Conservation (phyloP, 1,140 invertebrate species). For the Heterodera schachtii region DNA sequence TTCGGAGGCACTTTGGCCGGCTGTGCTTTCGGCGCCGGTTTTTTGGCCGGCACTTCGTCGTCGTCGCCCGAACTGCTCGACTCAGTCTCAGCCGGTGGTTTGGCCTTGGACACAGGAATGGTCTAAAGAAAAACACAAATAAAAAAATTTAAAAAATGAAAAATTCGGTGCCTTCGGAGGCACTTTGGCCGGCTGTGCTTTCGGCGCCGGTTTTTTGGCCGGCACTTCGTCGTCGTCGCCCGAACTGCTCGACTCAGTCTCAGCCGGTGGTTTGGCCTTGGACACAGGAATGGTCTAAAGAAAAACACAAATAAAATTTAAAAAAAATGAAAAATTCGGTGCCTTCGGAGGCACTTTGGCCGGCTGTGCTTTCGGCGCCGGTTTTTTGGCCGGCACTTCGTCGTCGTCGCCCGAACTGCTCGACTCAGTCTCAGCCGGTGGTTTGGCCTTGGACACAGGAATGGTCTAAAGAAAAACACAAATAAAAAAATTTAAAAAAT, state of each 20-base stretch:
- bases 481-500: background rate
- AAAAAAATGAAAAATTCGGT: background rate
- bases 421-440: no score
- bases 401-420: no score
- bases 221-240: background rate
- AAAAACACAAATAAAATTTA: no score
- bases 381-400: no score
- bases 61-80: conserved; percentile 12
- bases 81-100: background rate
- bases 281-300: no score
- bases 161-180: background rate
- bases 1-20: no score
- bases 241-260: background rate
- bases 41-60: background rate
- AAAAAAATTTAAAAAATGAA: no score
- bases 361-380: no score
- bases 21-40: no score
- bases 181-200: background rate
- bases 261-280: background rate
- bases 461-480: background rate
- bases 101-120: no score
- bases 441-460: background rate
- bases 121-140: conserved; percentile 1
- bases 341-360: no score
- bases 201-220: background rate